A percentile compares a stretch with the other conserved stretches of the same genome.
phyloP scores from a whole-genome alignment of 2,113 vertebrate genomes.

The Raja brachyura region DNA sequence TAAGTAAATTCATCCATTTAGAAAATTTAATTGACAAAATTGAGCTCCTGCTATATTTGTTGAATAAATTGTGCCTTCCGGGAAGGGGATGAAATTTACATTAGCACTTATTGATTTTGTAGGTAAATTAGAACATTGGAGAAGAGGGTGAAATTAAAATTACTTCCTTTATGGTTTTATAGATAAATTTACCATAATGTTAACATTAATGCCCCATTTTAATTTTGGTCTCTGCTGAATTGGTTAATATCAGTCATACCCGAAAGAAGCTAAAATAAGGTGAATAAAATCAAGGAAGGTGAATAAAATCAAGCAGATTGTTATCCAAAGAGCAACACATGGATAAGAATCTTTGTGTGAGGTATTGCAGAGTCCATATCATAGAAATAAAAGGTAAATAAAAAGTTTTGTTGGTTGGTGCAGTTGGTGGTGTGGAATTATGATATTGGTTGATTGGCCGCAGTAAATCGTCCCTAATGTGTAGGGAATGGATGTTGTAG shows the following conservation, averaged over 20 bases:
- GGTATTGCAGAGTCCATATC: not conserved
- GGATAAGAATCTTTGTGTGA: not conserved
- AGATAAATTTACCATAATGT: not conserved
- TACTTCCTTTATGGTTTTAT: not conserved
- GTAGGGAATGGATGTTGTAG: too few relatives aligned
- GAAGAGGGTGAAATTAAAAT: not conserved
- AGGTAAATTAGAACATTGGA: not conserved
- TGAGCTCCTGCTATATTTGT: not conserved
- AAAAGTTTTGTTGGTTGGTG: not conserved
- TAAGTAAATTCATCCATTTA: not conserved
- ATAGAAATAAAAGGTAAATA: not conserved
- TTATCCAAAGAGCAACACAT: too few relatives aligned
- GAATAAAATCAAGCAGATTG: not conserved
- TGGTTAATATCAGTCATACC: not conserved
- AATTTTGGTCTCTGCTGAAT: not conserved
- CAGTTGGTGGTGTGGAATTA: not conserved
- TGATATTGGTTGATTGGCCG: not conserved
- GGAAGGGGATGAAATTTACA: not conserved
- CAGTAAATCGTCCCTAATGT: too few relatives aligned
- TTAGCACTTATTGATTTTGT: not conserved
- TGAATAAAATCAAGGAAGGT: not conserved
- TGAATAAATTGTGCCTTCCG: not conserved
- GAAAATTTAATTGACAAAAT: not conserved
- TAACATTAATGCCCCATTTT: not conserved
- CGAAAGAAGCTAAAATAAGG: not conserved